phyloP scores from a whole-genome alignment of 2,888 invertebrate genomes.

The Drosophila merina region DNA sequence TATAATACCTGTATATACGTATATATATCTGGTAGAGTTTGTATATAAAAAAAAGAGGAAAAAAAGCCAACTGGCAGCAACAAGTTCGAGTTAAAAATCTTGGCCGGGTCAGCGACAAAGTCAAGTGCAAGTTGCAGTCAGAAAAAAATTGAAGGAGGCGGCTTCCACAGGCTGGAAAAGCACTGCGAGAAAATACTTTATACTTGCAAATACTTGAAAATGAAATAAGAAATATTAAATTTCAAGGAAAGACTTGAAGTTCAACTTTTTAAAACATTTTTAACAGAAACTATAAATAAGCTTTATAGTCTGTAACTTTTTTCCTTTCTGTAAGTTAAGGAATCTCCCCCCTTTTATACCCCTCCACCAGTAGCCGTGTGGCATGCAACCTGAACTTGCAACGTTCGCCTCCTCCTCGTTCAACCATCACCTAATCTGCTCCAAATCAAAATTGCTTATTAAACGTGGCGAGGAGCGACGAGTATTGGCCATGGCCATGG shows the following conservation, averaged over 20 bases:
- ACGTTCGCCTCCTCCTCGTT: slow-evolving; percentile 60
- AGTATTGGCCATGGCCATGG: slow-evolving; percentile 19
- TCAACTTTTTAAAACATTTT: too few species aligned
- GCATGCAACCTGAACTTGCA: slow-evolving; percentile 64
- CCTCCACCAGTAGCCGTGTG: slow-evolving; percentile 30
- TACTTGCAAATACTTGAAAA: background rate
- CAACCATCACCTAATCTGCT: slow-evolving; percentile 79
- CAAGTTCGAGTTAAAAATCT: slow-evolving; percentile 55
- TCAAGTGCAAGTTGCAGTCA: slow-evolving; percentile 67
- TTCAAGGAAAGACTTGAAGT: too few species aligned
- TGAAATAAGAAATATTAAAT: background rate
- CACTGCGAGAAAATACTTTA: slow-evolving; percentile 5
- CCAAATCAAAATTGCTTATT: slow-evolving; percentile 83
- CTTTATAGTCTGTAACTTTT: background rate
- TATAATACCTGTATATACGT: background rate
- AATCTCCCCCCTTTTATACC: background rate
- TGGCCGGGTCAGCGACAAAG: slow-evolving; percentile 72
- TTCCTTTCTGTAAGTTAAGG: background rate
- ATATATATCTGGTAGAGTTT: slow-evolving; percentile 1
- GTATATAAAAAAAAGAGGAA: background rate
- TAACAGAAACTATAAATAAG: too few species aligned
- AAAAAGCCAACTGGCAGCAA: slow-evolving; percentile 12
- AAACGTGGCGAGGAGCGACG: slow-evolving; percentile 67
- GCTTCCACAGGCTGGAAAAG: background rate
- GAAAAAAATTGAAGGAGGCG: slow-evolving; percentile 10